Conservation (phyloP, 2,888 invertebrate genomes). For the Deilephila porcellus region DNA sequence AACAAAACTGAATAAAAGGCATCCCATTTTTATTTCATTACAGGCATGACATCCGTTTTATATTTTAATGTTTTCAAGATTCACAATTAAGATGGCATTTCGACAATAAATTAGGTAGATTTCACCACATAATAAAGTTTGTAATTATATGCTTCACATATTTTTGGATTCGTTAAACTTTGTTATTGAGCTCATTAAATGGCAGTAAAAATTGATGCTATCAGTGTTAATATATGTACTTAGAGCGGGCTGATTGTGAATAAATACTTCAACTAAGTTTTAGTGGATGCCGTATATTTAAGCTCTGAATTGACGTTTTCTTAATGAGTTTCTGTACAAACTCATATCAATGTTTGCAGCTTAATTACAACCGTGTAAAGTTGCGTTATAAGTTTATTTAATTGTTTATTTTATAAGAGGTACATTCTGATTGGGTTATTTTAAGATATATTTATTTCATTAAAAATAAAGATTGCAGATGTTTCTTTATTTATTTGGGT, state of each 20-base stretch:
- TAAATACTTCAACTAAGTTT: conserved; percentile 33
- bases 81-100: conserved; percentile 43
- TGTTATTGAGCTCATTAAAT: conserved; percentile 64
- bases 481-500: too few species aligned
- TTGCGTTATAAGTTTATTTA: neutral
- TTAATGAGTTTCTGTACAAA: conserved; percentile 15
- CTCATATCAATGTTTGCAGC: neutral
- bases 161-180: conserved; percentile 55
- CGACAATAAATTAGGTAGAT: conserved; percentile 55
- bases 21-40: conserved; percentile 45
- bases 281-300: conserved; percentile 16
- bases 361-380: conserved; percentile 1
- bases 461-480: too few species aligned
- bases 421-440: neutral
- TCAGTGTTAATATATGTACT: conserved; percentile 37
- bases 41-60: conserved; percentile 41
- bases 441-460: neutral
- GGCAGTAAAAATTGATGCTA: conserved; percentile 57
- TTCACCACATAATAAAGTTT: conserved; percentile 63
- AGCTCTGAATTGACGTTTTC: neutral
- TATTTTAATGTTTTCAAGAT: conserved; percentile 47
- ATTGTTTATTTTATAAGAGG: neutral
- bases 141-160: conserved; percentile 53
- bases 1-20: conserved; percentile 52
- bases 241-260: conserved; percentile 31